Percentiles rank a stretch among this genome's conserved stretches.
phyloP scores from a whole-genome alignment of 2,113 vertebrate genomes.

The Geothlypis trichas region DNA sequence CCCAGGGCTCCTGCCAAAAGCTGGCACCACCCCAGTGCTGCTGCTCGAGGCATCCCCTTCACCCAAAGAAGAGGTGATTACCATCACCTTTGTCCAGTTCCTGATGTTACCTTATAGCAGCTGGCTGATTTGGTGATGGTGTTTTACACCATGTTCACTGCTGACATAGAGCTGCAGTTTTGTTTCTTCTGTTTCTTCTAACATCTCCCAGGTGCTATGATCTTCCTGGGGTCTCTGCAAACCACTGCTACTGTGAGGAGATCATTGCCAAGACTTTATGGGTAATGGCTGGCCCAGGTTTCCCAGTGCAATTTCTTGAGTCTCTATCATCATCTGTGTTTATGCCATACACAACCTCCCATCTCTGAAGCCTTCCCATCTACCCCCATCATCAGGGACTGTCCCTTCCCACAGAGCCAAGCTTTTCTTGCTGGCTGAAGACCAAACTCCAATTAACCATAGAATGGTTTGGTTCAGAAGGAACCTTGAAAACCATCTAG shows the following conservation, averaged over 20 bases:
- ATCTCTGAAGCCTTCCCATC: not conserved
- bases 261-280: accelerated
- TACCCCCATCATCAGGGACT: accelerated
- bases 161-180: not conserved
- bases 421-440: not conserved
- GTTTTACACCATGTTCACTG: accelerated
- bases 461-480: not conserved
- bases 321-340: not conserved
- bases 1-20: not conserved
- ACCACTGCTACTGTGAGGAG: not conserved
- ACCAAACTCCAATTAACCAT: not conserved
- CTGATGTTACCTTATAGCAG: not conserved
- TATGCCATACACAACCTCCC: not conserved
- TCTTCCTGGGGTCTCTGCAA: not conserved
- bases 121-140: not conserved
- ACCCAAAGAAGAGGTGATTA: not conserved
- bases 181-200: not conserved
- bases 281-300: not conserved
- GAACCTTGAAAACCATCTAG: not conserved
- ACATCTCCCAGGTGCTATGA: not conserved
- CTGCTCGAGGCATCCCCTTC: not conserved
- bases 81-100: not conserved
- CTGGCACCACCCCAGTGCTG: not conserved
- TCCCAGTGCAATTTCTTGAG: not conserved
- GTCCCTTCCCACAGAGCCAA: not conserved